Percentiles rank a stretch among this genome's conserved stretches.
Conservation (phyloP, 2,888 invertebrate species). For the Tiliacea aurago region DNA sequence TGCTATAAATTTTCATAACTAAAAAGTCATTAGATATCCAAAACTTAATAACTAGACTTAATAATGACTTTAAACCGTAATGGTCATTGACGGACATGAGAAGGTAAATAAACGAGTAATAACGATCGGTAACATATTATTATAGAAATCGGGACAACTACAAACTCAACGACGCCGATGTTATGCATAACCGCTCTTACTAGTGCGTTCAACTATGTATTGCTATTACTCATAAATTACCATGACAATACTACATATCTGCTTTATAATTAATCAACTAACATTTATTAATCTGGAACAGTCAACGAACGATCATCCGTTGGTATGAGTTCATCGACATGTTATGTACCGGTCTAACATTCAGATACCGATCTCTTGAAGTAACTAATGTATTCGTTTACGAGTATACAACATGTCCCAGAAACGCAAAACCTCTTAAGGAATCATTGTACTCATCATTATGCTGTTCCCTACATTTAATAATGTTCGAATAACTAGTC, state of each 20-base stretch:
- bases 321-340: slow-evolving; percentile 49
- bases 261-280: not conserved
- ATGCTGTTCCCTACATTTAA: no score
- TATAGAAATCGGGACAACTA: not conserved
- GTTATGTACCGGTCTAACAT: slow-evolving; percentile 36
- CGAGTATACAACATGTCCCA: no score
- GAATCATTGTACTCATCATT: no score
- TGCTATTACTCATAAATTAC: not conserved
- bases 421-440: no score
- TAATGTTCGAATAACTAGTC: no score
- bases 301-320: slow-evolving; percentile 27
- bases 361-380: slow-evolving; percentile 25
- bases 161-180: not conserved
- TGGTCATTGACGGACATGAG: not conserved
- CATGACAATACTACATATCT: not conserved
- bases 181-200: not conserved
- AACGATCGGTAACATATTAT: no score
- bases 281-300: slow-evolving; percentile 21
- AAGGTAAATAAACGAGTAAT: not conserved
- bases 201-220: not conserved
- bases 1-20: not conserved
- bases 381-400: slow-evolving; percentile 28
- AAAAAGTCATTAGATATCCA: not conserved
- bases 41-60: not conserved
- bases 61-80: not conserved